Evolutionary conservation across 2,113 vertebrate genomes (phyloP), one percentile per base, ranked within the genome.

Genomic region (Petroica traversi): DNA sequence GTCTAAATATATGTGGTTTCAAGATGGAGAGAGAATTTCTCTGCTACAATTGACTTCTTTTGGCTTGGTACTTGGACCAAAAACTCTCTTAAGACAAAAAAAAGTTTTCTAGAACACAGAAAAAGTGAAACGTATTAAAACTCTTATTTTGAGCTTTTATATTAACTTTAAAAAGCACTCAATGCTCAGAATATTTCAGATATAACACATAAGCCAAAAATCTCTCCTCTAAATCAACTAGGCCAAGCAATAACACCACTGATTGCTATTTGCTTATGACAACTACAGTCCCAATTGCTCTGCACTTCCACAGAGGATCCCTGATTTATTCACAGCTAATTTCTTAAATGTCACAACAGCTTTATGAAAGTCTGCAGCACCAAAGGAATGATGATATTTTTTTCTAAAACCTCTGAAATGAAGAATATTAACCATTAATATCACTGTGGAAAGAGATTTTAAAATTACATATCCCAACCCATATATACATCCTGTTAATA

Each of bases 251-350:
- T 71, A 68, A 41, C 34, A 72, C 6, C 34, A 48, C 29, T 24
- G 48, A 74, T 74, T 9, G 3, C 51, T 89, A 19, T 57, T 89
- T 95, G 66, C 38, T 73, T 71, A 24, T 54, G 84, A 79, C 45
- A 68, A 67, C 62, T 57, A 48, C 28, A 28, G 68, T 58, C 71
- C 63, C 63, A 69, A 76, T 43, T 6, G 3, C 41, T 80, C 83
- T 64, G 48, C 52, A 40, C 45, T 75, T 80, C 67, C 54, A 33
- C 71, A 83, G 49, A 86, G 34, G 51, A 80, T 31, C 49, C 51
- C 57, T 74, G 24, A 80, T 83, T 73, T 84, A 85, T 84, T 89
- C 87, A 69, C 55, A 94, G 36, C 33, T 94, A 73, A 91, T 86
- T 86, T 88, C 61, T 66, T 48, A 84, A 80, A 91, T 61, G 73